Conservation (phyloP, 2,797 vertebrate species). For the Lates japonicus region DNA sequence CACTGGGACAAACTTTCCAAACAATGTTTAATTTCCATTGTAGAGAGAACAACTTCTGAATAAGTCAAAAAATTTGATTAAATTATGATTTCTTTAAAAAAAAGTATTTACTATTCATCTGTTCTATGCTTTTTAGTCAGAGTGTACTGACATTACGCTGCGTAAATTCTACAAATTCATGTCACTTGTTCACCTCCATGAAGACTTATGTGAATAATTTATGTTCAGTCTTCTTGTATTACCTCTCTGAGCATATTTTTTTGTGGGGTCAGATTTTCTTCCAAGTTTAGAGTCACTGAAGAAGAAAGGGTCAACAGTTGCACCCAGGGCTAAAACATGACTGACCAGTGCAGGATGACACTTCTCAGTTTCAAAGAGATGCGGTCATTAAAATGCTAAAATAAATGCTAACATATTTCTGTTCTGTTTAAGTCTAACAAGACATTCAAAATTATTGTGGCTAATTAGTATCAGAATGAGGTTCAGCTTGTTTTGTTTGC, state of each 20-base stretch:
- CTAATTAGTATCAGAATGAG: neutral
- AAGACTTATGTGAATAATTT: constrained; percentile 75
- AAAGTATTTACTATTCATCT: too few species aligned
- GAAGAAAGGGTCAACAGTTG: constrained; percentile 58
- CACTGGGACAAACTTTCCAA: too few species aligned
- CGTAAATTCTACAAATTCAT: constrained; percentile 11
- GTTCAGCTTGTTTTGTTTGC: neutral
- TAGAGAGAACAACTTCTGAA: too few species aligned
- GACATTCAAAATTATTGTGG: neutral
- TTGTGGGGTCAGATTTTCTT: constrained; percentile 50
- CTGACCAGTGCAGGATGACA: constrained; percentile 54
- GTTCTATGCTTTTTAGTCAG: too few species aligned
- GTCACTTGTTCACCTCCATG: constrained; percentile 47
- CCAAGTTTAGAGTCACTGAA: constrained; percentile 70
- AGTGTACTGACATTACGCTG: too few species aligned
- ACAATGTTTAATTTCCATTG: too few species aligned
- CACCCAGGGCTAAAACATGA: constrained; percentile 36
- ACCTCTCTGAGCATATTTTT: constrained; percentile 58
- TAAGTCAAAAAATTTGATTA: too few species aligned
- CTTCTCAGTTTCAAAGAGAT: constrained; percentile 59
- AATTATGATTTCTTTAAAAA: too few species aligned
- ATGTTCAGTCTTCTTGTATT: constrained; percentile 70
- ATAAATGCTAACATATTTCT: constrained; percentile 21
- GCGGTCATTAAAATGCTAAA: constrained; percentile 26
- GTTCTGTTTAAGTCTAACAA: constrained; percentile 7